Percentiles rank a stretch among this genome's conserved stretches.
Evolutionary conservation across 2,888 invertebrate genomes (phyloP).

Genomic region (Melanophora roralis): DNA sequence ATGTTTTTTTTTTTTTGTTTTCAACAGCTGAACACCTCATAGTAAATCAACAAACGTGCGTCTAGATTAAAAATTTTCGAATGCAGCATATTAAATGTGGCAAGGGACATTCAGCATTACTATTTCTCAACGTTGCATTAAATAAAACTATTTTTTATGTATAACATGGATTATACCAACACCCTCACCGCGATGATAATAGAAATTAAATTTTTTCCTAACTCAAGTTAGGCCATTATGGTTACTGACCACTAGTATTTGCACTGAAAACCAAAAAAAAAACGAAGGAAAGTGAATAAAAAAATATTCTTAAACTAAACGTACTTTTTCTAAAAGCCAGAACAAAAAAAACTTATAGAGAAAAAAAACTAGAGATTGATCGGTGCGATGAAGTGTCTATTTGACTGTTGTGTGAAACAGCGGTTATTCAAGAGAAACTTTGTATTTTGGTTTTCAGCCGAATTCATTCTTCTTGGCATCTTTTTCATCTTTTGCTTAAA

Average conservation of each 20-base stretch:
- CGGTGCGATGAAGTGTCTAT: constrained; percentile 63
- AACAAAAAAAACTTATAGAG: constrained; percentile 4
- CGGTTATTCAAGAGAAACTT: constrained; percentile 58
- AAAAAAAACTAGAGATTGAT: constrained; percentile 54
- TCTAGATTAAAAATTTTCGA: no score
- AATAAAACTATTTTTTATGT: no score
- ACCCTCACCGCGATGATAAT: no score
- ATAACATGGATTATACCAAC: no score
- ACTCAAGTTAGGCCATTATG: no score
- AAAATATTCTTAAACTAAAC: constrained; percentile 19
- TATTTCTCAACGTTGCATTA: no score
- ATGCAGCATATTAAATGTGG: no score
- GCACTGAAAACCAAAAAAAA: constrained; percentile 47
- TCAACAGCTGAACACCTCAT: no score
- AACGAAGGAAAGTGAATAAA: constrained; percentile 6
- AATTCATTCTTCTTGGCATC: constrained; percentile 34
- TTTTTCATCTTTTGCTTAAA: constrained; percentile 1
- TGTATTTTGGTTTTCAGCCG: constrained; percentile 55
- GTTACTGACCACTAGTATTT: constrained; percentile 34
- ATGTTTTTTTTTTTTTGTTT: no score
- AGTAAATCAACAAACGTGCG: no score
- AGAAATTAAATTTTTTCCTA: no score
- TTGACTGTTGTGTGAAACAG: constrained; percentile 60
- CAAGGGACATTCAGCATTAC: no score
- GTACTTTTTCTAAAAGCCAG: constrained; percentile 40